A percentile compares a stretch with the other conserved stretches of the same genome.
phyloP scores from a whole-genome alignment of 2,888 invertebrate genomes.

The Tetragonisca angustula region DNA sequence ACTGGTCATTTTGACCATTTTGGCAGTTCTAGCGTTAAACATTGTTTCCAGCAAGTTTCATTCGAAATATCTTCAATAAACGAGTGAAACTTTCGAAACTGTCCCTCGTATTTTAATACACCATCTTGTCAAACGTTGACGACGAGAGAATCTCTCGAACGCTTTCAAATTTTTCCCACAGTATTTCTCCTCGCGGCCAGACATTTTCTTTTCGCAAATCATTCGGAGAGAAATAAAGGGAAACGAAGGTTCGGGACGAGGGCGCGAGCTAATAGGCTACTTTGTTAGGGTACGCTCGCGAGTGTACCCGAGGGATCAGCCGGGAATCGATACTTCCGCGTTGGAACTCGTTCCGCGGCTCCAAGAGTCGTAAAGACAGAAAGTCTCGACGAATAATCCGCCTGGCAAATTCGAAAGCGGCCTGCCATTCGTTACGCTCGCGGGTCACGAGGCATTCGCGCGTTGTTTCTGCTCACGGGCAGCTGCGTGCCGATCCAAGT shows the following conservation, averaged over 20 bases:
- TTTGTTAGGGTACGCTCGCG: constrained; percentile 69
- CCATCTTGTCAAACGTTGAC: no score
- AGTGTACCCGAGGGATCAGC: constrained; percentile 68
- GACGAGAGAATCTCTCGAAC: not conserved
- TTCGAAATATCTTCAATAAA: no score
- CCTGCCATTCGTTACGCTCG: constrained; percentile 81
- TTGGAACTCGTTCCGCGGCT: constrained; percentile 62
- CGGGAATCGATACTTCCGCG: constrained; percentile 77
- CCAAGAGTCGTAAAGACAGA: constrained; percentile 62
- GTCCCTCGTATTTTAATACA: no score
- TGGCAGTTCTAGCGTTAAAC: no score
- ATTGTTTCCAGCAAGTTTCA: no score
- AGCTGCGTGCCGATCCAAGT: constrained; percentile 30
- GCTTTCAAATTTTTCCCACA: not conserved
- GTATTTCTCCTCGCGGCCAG: no score
- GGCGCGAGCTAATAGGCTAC: constrained; percentile 74
- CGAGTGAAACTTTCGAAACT: no score
- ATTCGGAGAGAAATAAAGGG: constrained; percentile 29
- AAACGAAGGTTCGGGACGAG: constrained; percentile 18
- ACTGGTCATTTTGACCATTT: no score
- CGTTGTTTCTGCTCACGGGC: constrained; percentile 64
- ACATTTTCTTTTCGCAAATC: constrained; percentile 32
- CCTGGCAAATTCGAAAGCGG: constrained; percentile 66
- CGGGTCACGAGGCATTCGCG: constrained; percentile 80
- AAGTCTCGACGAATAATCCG: constrained; percentile 56